Conservation (phyloP, 2,797 vertebrate species). For the Hyperoplus immaculatus region DNA sequence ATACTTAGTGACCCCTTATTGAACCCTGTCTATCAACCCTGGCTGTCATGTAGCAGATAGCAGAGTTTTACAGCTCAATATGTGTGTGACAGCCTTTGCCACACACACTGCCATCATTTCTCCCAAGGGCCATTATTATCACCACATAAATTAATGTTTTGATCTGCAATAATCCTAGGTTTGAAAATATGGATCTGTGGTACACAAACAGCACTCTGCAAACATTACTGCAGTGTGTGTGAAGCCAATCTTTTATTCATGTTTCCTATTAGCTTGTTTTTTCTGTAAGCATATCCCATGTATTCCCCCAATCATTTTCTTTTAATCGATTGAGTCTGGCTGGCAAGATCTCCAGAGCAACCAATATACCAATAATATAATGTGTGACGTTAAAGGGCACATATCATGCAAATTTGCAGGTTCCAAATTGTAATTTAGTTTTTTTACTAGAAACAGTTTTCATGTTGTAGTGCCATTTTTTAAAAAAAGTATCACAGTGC, state of each 20-base stretch:
- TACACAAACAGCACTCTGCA: constrained; percentile 4
- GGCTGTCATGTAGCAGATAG: not conserved
- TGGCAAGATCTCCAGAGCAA: not conserved
- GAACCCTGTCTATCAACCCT: not conserved
- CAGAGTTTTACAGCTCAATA: not conserved
- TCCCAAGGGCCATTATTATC: constrained; percentile 3
- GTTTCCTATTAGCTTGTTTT: not conserved
- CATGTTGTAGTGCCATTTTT: too few species aligned
- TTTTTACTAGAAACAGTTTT: too few species aligned
- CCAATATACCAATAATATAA: too few species aligned
- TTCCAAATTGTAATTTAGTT: too few species aligned
- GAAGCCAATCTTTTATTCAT: constrained; percentile 25
- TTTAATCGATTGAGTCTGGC: not conserved
- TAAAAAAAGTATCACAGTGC: too few species aligned
- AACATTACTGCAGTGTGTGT: constrained; percentile 12
- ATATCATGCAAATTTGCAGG: too few species aligned
- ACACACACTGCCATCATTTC: not conserved
- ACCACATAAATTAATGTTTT: constrained; percentile 24
- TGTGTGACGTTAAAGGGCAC: too few species aligned
- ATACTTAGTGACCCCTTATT: not conserved
- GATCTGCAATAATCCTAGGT: constrained; percentile 9
- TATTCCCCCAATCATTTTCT: not conserved
- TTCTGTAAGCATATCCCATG: not conserved
- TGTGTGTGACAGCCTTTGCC: not conserved
- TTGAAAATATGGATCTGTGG: constrained; percentile 14